phyloP scores from a whole-genome alignment of 1,140 invertebrate species.

The Arctopsyche grandis region DNA sequence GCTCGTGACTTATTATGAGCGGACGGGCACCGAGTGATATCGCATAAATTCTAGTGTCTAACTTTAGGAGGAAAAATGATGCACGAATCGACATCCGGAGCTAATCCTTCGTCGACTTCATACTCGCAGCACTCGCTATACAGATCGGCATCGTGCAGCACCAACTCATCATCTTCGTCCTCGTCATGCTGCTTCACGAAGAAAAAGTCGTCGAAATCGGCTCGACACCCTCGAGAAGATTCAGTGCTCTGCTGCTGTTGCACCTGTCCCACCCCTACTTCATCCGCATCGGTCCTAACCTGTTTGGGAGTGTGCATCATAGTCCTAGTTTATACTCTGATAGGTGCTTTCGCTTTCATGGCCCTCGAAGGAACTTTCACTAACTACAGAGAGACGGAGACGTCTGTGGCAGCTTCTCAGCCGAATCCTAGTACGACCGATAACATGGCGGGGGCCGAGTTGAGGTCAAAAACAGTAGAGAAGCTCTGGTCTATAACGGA shows the following conservation, averaged over 20 bases:
- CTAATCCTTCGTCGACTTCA: constrained; percentile 51
- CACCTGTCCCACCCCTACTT: constrained; percentile 50
- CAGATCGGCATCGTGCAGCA: constrained; percentile 41
- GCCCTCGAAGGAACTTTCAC: constrained; percentile 79
- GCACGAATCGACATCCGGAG: constrained; percentile 50
- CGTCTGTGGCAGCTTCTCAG: constrained; percentile 71
- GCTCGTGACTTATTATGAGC: constrained; percentile 39
- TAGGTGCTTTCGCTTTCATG: constrained; percentile 93
- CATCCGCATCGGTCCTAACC: constrained; percentile 61
- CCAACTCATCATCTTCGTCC: constrained; percentile 34
- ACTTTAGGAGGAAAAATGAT: constrained; percentile 43
- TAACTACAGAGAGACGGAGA: constrained; percentile 59
- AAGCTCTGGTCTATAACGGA: constrained; percentile 93
- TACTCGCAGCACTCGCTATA: constrained; percentile 49
- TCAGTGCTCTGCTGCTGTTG: constrained; percentile 51
- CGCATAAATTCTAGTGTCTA: neutral
- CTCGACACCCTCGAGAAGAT: constrained; percentile 44
- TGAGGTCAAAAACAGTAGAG: constrained; percentile 76
- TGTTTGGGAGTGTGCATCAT: constrained; percentile 81
- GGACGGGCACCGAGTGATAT: neutral
- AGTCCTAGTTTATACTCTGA: constrained; percentile 88
- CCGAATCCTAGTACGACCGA: constrained; percentile 66
- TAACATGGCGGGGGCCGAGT: constrained; percentile 60
- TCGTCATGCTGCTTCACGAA: constrained; percentile 49
- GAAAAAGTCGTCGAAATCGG: constrained; percentile 34